Conservation (phyloP, 2,797 vertebrate species). For the Notamacropus eugenii region DNA sequence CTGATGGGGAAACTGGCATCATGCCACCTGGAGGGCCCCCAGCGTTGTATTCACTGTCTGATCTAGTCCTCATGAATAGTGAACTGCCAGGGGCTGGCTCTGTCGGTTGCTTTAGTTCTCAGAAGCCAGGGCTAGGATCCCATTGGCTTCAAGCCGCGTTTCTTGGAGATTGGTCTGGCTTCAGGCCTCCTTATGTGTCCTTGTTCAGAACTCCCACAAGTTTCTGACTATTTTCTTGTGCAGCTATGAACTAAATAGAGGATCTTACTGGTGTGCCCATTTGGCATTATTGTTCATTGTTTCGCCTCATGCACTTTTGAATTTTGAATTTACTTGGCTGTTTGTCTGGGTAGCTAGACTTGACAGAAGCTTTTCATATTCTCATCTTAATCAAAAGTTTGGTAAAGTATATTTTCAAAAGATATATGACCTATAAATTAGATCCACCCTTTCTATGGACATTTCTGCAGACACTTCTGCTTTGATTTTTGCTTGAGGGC, state of each 20-base stretch:
- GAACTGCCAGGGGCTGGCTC: neutral
- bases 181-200: neutral
- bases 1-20: neutral
- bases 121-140: neutral
- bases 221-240: neutral
- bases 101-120: neutral
- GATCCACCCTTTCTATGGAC: neutral
- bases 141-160: neutral
- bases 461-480: neutral
- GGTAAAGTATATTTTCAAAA: neutral
- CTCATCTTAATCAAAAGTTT: neutral
- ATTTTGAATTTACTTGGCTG: neutral
- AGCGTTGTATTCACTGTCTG: neutral
- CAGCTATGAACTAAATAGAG: neutral
- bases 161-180: neutral
- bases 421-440: neutral
- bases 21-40: neutral
- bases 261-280: neutral
- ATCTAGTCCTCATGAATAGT: neutral
- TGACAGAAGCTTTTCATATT: neutral
- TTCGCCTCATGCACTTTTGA: neutral
- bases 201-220: neutral
- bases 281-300: neutral
- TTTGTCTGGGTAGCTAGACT: neutral
- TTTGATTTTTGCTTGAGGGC: neutral